phyloP scores from a whole-genome alignment of 1,140 invertebrate species.

The Meloidogyne floridensis region DNA sequence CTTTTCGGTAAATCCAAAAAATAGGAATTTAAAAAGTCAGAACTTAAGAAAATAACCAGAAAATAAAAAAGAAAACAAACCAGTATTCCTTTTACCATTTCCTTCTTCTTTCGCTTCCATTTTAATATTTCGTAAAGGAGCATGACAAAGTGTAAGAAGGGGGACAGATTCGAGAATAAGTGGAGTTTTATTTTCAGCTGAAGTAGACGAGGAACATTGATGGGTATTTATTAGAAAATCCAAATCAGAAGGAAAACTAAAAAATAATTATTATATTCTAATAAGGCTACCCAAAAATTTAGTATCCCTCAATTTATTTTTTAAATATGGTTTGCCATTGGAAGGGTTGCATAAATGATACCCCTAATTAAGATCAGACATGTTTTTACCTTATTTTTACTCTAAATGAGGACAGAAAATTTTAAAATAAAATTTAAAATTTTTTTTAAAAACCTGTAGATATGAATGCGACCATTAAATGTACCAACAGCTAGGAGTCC shows the following conservation, averaged over 20 bases:
- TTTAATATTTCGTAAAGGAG: not conserved
- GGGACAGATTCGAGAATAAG: slow-evolving; percentile 11
- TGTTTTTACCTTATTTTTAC: too few species aligned
- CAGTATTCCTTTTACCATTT: not conserved
- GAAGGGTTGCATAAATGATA: too few species aligned
- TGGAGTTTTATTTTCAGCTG: not conserved
- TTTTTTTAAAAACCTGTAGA: slow-evolving; percentile 13
- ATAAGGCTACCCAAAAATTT: too few species aligned
- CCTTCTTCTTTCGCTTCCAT: not conserved
- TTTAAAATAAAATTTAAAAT: too few species aligned
- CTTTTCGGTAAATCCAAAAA: not conserved
- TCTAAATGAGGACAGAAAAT: too few species aligned
- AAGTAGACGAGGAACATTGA: not conserved
- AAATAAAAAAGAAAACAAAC: not conserved
- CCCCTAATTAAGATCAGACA: too few species aligned
- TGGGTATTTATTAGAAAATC: slow-evolving; percentile 6
- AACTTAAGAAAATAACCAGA: not conserved
- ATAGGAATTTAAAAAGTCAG: not conserved
- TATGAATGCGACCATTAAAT: slow-evolving; percentile 7
- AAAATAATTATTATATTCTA: not conserved
- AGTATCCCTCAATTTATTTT: too few species aligned
- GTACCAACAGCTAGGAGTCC: slow-evolving; percentile 13
- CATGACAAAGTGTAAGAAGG: slow-evolving; percentile 17
- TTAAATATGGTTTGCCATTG: too few species aligned
- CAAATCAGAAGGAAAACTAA: slow-evolving; percentile 15